These are phyloP conservation scores for Meteorus cinctellus DNA, from an alignment of 2,888 invertebrate genomes.

Conservation along the genomic window DNA sequence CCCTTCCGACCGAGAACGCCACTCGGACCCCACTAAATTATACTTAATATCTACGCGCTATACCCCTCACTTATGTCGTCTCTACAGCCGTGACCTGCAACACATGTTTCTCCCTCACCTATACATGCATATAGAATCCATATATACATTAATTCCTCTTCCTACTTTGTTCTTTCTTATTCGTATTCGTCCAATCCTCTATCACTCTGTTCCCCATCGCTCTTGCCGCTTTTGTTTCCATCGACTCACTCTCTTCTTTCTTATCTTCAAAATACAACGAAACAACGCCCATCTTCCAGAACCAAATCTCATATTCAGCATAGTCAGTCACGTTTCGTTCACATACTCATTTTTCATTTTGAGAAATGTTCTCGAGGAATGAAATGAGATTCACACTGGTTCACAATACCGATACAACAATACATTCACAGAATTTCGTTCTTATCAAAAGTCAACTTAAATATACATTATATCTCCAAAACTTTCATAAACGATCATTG, in stretches of 20 bases:
- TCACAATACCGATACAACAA: too few relatives aligned
- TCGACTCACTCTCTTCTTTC: background rate
- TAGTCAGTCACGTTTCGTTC: slow-evolving; percentile 31
- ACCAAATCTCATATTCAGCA: slow-evolving; percentile 4
- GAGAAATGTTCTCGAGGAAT: slow-evolving; percentile 39
- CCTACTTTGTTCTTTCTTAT: background rate
- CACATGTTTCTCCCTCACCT: slow-evolving; percentile 50
- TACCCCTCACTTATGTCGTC: slow-evolving; percentile 55
- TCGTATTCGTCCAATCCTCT: background rate
- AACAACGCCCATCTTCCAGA: background rate
- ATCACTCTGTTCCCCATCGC: slow-evolving; percentile 17
- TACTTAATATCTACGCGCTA: slow-evolving; percentile 59
- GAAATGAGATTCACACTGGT: too few relatives aligned
- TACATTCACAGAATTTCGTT: too few relatives aligned
- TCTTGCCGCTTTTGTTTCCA: background rate
- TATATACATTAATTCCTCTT: slow-evolving; percentile 13
- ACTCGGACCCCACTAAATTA: slow-evolving; percentile 58
- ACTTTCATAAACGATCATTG: too few relatives aligned
- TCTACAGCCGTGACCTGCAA: slow-evolving; percentile 41
- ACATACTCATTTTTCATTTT: slow-evolving; percentile 54
- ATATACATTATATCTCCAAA: too few relatives aligned
- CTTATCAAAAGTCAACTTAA: too few relatives aligned
- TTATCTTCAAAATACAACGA: slow-evolving; percentile 10
- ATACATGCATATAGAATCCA: slow-evolving; percentile 21
- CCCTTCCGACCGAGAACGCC: slow-evolving; percentile 38